Conservation (phyloP, 2,797 vertebrate genomes). For the Chelon auratus region DNA sequence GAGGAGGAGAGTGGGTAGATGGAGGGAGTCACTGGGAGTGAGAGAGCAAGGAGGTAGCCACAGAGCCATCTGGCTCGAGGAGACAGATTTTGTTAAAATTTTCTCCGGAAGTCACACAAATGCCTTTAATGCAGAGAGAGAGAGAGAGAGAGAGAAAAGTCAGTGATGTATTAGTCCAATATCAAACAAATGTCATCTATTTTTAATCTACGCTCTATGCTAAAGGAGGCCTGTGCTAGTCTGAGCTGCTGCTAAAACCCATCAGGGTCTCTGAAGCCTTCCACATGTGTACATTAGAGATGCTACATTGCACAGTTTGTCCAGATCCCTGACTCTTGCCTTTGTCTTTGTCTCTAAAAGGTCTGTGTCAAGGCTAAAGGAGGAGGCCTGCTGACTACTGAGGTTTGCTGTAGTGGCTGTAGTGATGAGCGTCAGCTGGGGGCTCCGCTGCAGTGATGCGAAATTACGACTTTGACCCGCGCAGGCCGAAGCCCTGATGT, state of each 20-base stretch:
- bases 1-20: conserved; percentile 66
- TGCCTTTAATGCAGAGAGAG: conserved; percentile 53
- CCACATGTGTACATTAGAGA: conserved; percentile 8
- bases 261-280: conserved; percentile 21
- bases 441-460: not conserved
- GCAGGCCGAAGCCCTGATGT: too few species aligned
- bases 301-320: not conserved
- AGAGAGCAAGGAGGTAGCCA: conserved; percentile 62
- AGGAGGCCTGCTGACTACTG: conserved; percentile 2
- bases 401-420: conserved; percentile 12
- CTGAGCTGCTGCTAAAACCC: conserved; percentile 46
- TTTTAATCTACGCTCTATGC: conserved; percentile 33
- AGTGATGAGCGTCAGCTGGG: conserved; percentile 39
- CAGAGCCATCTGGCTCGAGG: conserved; percentile 65
- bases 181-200: conserved; percentile 63
- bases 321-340: not conserved
- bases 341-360: conserved; percentile 10
- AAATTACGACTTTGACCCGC: too few species aligned
- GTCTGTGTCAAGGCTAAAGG: not conserved
- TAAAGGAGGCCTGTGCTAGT: conserved; percentile 26
- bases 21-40: conserved; percentile 63
- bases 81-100: conserved; percentile 60
- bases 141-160: conserved; percentile 12
- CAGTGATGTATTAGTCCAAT: conserved; percentile 45
- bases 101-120: conserved; percentile 69